Evolutionary conservation across 1,140 invertebrate genomes (phyloP), one percentile per base, ranked within the genome.

Genomic region (Elymnias hypermnestra): DNA sequence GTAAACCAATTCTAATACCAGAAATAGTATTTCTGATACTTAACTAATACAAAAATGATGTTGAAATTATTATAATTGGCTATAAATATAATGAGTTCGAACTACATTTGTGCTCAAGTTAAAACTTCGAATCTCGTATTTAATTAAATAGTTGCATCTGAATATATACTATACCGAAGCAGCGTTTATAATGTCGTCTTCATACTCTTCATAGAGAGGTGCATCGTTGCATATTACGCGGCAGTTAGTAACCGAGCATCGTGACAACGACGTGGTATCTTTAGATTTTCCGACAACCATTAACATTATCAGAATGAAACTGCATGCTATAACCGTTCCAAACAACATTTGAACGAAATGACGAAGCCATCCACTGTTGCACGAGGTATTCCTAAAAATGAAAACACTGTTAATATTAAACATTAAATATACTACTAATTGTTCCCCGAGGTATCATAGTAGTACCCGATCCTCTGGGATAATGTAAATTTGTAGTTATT

Each of bases 251-350:
- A 38, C 19, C 3, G 15, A 28, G 50, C 59, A 59, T 19, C 35
- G 49, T 2, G 33, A 17, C n/a, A 4, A 7, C 19, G 23, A 7
- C 15, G 18, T 25, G 2, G 12, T 7, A 12, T 3, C 1, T 22
- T 23, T 29, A 12, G 7, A n/a, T 2, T 5, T 37, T n/a, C 9
- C 19, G 12, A 35, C 10, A 3, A 76, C 42, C 69, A 81, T 72
- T 3, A 63, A 4, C 0, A 81, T 26, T 21, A 84, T 83, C 6
- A 84, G 40, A 3, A 81, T 61, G 44, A 83, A 84, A 38, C 81
- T 84, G 4, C 57, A 36, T 2, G 81, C 74, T 0, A 72, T 83
- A 5, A 84, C 61, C 0, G 54, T 33, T 0, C 73, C 73, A 35
- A 79, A 82, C 8, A 65, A 54, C 1, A 49, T 53, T 33, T 84